Conservation (phyloP, 2,888 invertebrate species). For the Chesias legatella region DNA sequence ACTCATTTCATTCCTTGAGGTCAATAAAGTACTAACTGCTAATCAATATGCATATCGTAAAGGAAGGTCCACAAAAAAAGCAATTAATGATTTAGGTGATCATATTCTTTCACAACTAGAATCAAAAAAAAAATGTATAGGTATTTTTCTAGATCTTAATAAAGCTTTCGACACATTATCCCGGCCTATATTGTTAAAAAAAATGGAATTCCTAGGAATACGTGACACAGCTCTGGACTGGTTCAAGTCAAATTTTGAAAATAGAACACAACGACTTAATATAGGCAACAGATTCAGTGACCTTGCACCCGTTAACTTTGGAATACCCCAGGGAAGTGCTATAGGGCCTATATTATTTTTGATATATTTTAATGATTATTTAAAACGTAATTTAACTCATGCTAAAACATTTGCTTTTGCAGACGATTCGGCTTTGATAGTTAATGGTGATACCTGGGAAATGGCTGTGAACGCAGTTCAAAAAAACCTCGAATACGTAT, state of each 20-base stretch:
- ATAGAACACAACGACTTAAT: slow-evolving; percentile 10
- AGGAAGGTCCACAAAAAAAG: slow-evolving; percentile 8
- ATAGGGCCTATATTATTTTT: slow-evolving; percentile 8
- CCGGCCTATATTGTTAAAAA: slow-evolving; percentile 10
- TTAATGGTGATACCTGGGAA: slow-evolving; percentile 12
- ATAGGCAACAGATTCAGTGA: slow-evolving; percentile 3
- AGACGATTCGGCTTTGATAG: slow-evolving; percentile 12
- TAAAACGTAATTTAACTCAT: slow-evolving; percentile 5
- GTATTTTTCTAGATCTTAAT: slow-evolving; percentile 16
- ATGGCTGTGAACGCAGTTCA: slow-evolving; percentile 1
- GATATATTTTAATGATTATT: slow-evolving; percentile 13
- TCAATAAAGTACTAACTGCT: slow-evolving; percentile 5
- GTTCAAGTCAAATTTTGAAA: slow-evolving; percentile 12
- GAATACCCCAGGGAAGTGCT: slow-evolving; percentile 7
- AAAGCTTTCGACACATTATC: slow-evolving; percentile 21
- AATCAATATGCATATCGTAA: slow-evolving; percentile 5
- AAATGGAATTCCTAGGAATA: slow-evolving; percentile 13
- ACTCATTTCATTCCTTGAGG: slow-evolving; percentile 4
- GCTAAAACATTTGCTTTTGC: slow-evolving; percentile 9
- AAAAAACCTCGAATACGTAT: slow-evolving; percentile 2
- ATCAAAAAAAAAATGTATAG: slow-evolving; percentile 9
- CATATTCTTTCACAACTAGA: slow-evolving; percentile 1
- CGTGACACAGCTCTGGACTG: slow-evolving; percentile 10
- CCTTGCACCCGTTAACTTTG: slow-evolving; percentile 3
- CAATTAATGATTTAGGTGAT: slow-evolving; percentile 1